Base-by-base conservation (phyloP, 2,797 vertebrate genomes). In the Alexandromys oeconomus region DNA sequence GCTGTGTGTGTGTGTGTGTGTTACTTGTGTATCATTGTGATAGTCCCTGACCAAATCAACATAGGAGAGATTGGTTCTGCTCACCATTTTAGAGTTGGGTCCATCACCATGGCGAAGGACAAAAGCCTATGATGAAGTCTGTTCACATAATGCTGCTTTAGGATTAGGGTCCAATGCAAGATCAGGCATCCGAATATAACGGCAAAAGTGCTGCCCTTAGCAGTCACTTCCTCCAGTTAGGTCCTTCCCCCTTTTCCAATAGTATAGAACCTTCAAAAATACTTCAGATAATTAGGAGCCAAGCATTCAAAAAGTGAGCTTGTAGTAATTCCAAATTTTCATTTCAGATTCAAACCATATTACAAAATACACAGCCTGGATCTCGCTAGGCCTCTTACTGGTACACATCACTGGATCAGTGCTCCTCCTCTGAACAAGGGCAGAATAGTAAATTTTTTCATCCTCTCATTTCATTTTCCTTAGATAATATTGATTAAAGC, bases 181-280 rank as follows among this genome's bases (percentile, higher is more conserved):
- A 87, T 40, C n/a, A 37, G 21, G n/a, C 27, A 10, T n/a, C 51
- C 19, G 2, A 37, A 34, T 27, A 29, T n/a, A 54, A 57, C 14
- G 11, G 6, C 31, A 12, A 88, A 6, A 46, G 19, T 23, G 11
- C 37, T 43, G 29, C 12, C 0, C 43, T 11, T 57, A 37, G 14
- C 40, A 73, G 11, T 59, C 17, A 29, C 71, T 59, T 54, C 5
- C 27, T 59, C 27, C 17, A 34, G 37, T 10, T 57, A n/a, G 25
- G 12, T 11, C 27, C 51, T 31, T 29, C 11, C 0, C 15, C 9
- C 1, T 5, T 29, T 27, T 9, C 5, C 25, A 74, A 21, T 34
- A 7, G 59, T 88, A 13, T 12, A 43, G 27, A 74, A 59, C 6
- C 51, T 73, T 37, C 27, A 31, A 14, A 57, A 74, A 59, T 74